Evolutionary conservation across 1,140 invertebrate species (phyloP).

Genomic region (Lordiphosa stackelbergi): DNA sequence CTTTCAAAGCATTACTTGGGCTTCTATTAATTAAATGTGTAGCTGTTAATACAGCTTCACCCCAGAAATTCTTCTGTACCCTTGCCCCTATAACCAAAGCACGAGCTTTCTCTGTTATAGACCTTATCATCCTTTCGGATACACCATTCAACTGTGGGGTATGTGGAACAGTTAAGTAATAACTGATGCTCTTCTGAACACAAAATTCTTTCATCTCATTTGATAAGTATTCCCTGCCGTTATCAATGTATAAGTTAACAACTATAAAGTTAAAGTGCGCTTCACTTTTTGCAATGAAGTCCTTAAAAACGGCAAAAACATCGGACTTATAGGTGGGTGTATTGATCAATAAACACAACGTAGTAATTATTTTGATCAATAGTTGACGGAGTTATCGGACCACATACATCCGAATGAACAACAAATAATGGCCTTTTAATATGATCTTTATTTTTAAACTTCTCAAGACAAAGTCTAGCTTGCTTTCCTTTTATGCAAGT

Average conservation of each 20-base stretch:
- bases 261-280: conserved; percentile 65
- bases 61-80: conserved; percentile 21
- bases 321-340: conserved; percentile 39
- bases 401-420: conserved; percentile 77
- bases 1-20: conserved; percentile 10
- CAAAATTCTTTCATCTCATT: conserved; percentile 12
- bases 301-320: conserved; percentile 69
- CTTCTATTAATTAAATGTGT: conserved; percentile 21
- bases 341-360: conserved; percentile 31
- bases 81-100: conserved; percentile 10
- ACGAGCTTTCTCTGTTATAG: conserved; percentile 15
- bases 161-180: conserved; percentile 15
- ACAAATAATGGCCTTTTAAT: conserved; percentile 72
- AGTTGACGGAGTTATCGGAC: conserved; percentile 64
- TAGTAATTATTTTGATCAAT: conserved; percentile 8
- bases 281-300: conserved; percentile 50
- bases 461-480: conserved; percentile 72
- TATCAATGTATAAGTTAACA: conserved; percentile 55
- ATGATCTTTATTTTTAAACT: conserved; percentile 57
- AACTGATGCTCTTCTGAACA: conserved; percentile 12
- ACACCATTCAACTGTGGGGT: conserved; percentile 8
- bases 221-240: conserved; percentile 16
- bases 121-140: conserved; percentile 14
- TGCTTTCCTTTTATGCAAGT: conserved; percentile 78
- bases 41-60: conserved; percentile 23